Evolutionary conservation across 2,797 vertebrate genomes (phyloP), one percentile per base, ranked within the genome.

Genomic region (Xenops minutus): DNA sequence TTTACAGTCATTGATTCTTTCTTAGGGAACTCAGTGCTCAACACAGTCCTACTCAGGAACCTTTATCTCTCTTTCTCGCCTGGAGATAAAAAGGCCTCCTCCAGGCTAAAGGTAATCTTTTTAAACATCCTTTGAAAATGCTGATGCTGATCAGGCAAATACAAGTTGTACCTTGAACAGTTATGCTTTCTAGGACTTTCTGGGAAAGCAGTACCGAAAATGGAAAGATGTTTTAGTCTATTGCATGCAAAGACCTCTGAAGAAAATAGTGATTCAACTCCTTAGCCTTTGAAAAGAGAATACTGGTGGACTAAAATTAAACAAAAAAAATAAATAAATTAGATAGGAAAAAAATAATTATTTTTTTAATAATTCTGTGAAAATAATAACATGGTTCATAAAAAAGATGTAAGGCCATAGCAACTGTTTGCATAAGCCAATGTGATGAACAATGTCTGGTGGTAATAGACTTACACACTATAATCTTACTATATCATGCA

Each of bases 241-340:
- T 66, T 82, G 95, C 37, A 39, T 75, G 34, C 62, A 89, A 83
- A 51, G 41, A 89, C 85, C 27, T 84, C 82, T 75, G 46, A 43
- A 85, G 30, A 83, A 94, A 96, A 88, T 44, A 94, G 37, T 93
- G 93, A 95, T 66, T 97, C 92, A 88, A 26, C 43, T 95, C 24
- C 62, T 67, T 36, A 89, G 36, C 29, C 34, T 15, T 90, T 73
- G 34, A 51, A 49, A 97, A 95, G 41, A 87, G 44, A 92, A 77
- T 69, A 74, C 16, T 75, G 49, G 29, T 16, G 6, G 27, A 71
- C 39, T 95, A 62, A 88, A 96, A 96, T 41, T 92, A 82, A 94
- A 90, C 41, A 54, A 26, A 54, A 71, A 94, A 95, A 78, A 92
- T 77, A 63, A 36, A 71, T 24, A 68, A 43, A 91, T 92, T 84